These are phyloP conservation scores for Bufo gargarizans DNA, from an alignment of 2,113 vertebrate genomes.

Conservation along the genomic window DNA sequence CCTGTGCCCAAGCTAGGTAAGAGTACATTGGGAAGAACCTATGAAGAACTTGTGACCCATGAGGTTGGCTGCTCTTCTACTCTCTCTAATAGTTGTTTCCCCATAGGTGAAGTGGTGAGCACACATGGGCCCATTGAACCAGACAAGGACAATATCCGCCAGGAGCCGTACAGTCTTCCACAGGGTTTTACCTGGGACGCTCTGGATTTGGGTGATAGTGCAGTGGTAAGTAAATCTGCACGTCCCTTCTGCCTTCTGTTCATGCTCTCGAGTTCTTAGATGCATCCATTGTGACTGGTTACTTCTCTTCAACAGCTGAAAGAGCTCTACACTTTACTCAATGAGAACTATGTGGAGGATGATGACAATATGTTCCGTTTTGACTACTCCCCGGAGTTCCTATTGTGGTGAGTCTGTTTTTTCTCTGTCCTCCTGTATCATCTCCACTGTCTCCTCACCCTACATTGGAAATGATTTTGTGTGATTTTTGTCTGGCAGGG, in stretches of 20 bases:
- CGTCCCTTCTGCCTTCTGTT: background rate
- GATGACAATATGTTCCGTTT: constrained; percentile 99
- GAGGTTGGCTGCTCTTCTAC: background rate
- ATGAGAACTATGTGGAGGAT: constrained; percentile 98
- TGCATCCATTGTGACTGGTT: background rate
- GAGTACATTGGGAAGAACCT: background rate
- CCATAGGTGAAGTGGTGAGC: constrained; percentile 92
- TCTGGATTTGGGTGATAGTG: constrained; percentile 87
- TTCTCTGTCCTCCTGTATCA: too few relatives aligned
- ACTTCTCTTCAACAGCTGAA: constrained; percentile 80
- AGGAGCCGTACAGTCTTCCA: constrained; percentile 95
- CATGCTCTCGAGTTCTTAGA: background rate
- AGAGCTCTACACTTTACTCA: constrained; percentile 95
- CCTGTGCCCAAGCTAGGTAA: constrained; percentile 95
- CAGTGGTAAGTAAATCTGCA: constrained; percentile 81
- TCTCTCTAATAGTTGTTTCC: background rate
- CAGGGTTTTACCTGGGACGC: constrained; percentile 96
- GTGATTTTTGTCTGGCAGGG: constrained; percentile 74
- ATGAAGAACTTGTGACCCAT: background rate
- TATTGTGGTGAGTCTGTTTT: constrained; percentile 84
- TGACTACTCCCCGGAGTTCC: constrained; percentile 96
- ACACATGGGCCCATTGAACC: constrained; percentile 93
- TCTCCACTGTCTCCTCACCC: background rate
- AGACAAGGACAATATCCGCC: constrained; percentile 92
- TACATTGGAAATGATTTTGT: background rate